Percentiles rank a stretch among this genome's conserved stretches.
Conservation (phyloP, 2,888 invertebrate genomes). For the Sepiola atlantica region DNA sequence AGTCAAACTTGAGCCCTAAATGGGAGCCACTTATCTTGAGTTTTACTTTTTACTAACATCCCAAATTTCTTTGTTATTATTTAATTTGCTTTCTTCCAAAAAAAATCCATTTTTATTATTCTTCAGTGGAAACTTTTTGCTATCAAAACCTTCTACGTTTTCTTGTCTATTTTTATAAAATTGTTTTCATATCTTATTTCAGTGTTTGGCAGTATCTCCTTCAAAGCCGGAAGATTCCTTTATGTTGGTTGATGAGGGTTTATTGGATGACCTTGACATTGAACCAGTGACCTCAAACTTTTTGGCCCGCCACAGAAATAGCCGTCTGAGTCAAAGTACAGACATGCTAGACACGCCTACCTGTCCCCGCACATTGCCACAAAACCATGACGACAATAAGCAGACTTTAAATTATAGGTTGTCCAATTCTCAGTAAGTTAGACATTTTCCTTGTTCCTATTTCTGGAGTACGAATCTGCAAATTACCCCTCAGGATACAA, state of each 20-base stretch:
- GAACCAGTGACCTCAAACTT: neutral
- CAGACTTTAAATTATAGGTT: neutral
- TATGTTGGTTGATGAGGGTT: constrained; percentile 43
- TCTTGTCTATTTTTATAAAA: neutral
- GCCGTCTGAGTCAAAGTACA: neutral
- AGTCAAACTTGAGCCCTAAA: no score
- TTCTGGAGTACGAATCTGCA: no score
- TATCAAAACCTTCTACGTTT: no score
- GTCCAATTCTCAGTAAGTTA: constrained; percentile 9
- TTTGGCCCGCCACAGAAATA: neutral
- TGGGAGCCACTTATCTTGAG: no score
- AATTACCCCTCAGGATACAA: no score
- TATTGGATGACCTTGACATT: neutral
- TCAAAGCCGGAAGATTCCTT: constrained; percentile 32
- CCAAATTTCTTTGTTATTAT: no score
- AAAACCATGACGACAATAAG: neutral
- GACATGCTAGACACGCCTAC: neutral
- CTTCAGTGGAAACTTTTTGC: no score
- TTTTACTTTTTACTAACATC: no score
- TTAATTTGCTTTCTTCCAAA: no score
- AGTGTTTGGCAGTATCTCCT: neutral
- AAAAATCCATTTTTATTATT: no score
- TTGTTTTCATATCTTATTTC: neutral
- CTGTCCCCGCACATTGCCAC: neutral
- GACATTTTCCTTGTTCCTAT: neutral